These are phyloP conservation scores for Watsonalla binaria DNA, from an alignment of 2,888 invertebrate genomes.

Conservation along the genomic window DNA sequence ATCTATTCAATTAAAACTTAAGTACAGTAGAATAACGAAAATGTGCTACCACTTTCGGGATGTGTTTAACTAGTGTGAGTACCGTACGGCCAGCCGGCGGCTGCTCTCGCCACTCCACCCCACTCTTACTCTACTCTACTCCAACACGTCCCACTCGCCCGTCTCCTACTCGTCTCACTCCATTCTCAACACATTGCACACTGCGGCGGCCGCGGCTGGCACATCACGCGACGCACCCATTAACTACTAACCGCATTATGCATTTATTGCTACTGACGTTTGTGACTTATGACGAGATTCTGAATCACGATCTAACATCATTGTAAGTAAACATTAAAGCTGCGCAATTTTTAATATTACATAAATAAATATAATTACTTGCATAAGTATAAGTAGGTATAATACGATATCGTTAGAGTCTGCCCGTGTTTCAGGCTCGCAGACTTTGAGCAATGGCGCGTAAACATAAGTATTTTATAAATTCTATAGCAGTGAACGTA, in stretches of 20 bases:
- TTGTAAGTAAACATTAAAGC: slow-evolving; percentile 78
- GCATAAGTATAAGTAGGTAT: slow-evolving; percentile 58
- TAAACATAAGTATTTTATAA: slow-evolving; percentile 38
- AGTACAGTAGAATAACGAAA: slow-evolving; percentile 71
- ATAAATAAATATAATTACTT: slow-evolving; percentile 72
- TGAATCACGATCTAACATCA: slow-evolving; percentile 78
- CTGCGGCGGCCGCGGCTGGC: slow-evolving; percentile 31
- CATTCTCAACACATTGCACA: slow-evolving; percentile 51
- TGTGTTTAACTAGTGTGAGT: slow-evolving; percentile 75
- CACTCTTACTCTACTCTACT: slow-evolving; percentile 9
- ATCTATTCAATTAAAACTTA: slow-evolving; percentile 75
- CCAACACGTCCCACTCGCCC: not conserved
- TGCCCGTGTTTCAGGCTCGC: slow-evolving; percentile 42
- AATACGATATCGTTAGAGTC: slow-evolving; percentile 63
- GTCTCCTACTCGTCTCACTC: not conserved
- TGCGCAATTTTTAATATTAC: slow-evolving; percentile 70
- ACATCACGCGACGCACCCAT: slow-evolving; percentile 40
- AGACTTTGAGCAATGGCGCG: slow-evolving; percentile 71
- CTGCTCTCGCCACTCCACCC: slow-evolving; percentile 10
- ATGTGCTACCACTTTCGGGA: slow-evolving; percentile 74
- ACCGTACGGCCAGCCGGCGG: slow-evolving; percentile 28
- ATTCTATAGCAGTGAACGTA: slow-evolving; percentile 55
- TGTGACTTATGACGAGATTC: slow-evolving; percentile 79
- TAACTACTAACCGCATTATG: slow-evolving; percentile 60
- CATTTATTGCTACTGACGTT: slow-evolving; percentile 75